A percentile compares a stretch with the other conserved stretches of the same genome.
Evolutionary conservation across 2,888 invertebrate genomes (phyloP).

Genomic region (Acleris laterana): DNA sequence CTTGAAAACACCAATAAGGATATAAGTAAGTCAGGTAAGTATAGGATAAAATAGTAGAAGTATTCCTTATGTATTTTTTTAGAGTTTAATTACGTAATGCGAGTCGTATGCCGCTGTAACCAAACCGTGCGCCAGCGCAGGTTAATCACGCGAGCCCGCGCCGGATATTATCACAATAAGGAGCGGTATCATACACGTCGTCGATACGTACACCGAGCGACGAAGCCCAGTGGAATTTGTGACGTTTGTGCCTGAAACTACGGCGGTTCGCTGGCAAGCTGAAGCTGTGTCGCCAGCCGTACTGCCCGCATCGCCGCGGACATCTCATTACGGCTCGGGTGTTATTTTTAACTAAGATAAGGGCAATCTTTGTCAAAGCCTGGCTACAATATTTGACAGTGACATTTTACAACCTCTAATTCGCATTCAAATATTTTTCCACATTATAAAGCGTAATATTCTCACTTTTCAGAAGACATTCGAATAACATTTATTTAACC

Average conservation of each 20-base stretch:
- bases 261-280: no score
- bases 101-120: constrained; percentile 2
- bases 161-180: constrained; percentile 34
- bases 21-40: no score
- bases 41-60: not conserved
- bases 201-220: constrained; percentile 16
- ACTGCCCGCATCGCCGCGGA: constrained; percentile 28
- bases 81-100: constrained; percentile 15
- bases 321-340: constrained; percentile 30
- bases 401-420: no score
- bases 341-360: constrained; percentile 26
- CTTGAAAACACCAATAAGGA: no score
- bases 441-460: no score
- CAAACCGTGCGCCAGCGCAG: constrained; percentile 6
- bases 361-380: not conserved
- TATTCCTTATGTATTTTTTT: not conserved
- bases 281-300: constrained; percentile 1
- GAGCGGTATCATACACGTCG: constrained; percentile 18
- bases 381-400: not conserved
- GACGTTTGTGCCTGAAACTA: not conserved
- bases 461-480: no score
- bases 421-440: no score
- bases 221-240: not conserved
- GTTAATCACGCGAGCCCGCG: constrained; percentile 4
- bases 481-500: no score